phyloP scores from a whole-genome alignment of 1,140 invertebrate genomes.

The Calosoma granatense region DNA sequence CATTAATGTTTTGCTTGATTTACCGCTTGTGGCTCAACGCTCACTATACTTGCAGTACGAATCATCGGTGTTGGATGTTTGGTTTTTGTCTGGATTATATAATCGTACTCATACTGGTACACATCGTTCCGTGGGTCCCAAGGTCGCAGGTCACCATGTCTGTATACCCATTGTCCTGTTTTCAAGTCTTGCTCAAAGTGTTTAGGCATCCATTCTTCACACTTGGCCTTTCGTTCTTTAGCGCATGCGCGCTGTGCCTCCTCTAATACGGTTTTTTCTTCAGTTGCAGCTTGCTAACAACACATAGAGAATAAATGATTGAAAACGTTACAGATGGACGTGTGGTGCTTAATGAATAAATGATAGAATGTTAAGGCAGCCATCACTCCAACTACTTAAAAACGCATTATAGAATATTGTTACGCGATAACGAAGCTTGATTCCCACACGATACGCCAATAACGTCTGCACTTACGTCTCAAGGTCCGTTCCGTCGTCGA shows the following conservation, averaged over 20 bases:
- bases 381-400: too few relatives aligned
- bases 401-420: too few relatives aligned
- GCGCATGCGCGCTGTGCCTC: constrained; percentile 60
- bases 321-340: too few relatives aligned
- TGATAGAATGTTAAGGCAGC: too few relatives aligned
- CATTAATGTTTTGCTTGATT: constrained; percentile 11
- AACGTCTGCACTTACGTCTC: too few relatives aligned
- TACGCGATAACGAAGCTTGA: too few relatives aligned
- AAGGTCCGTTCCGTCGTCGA: too few relatives aligned
- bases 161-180: constrained; percentile 59
- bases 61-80: constrained; percentile 60
- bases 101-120: constrained; percentile 67
- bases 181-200: constrained; percentile 58
- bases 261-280: constrained; percentile 81
- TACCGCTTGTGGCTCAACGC: constrained; percentile 41
- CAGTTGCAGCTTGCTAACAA: constrained; percentile 61
- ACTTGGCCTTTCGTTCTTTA: constrained; percentile 49
- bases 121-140: constrained; percentile 78
- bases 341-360: too few relatives aligned
- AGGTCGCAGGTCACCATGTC: constrained; percentile 59
- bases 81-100: constrained; percentile 60
- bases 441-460: too few relatives aligned
- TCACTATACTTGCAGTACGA: constrained; percentile 49
- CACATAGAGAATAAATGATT: too few relatives aligned
- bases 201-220: constrained; percentile 54